Evolutionary conservation across 2,113 vertebrate genomes (phyloP).

Genomic region (Baryphthengus martii): DNA sequence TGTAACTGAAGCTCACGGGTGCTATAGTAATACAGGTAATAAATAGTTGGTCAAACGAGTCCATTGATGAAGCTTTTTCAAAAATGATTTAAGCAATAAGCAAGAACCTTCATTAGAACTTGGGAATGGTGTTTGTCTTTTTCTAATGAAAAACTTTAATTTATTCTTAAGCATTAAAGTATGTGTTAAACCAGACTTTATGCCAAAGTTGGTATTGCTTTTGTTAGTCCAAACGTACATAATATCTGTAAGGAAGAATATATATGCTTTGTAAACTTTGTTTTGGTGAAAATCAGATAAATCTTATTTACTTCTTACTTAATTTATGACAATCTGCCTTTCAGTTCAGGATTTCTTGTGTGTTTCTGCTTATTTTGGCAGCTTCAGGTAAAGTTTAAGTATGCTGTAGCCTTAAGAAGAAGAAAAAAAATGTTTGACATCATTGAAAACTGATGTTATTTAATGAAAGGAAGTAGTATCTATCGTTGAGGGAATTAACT

Average conservation of each 20-base stretch:
- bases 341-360: background rate
- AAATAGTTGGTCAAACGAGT: background rate
- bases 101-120: background rate
- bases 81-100: background rate
- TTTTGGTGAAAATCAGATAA: background rate
- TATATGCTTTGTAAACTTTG: background rate
- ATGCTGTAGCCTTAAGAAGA: background rate
- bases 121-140: background rate
- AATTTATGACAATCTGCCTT: background rate
- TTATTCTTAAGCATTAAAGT: background rate
- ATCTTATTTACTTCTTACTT: background rate
- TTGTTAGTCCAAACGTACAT: background rate
- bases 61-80: background rate
- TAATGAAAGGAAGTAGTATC: conserved; percentile 36
- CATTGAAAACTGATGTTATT: background rate
- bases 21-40: background rate
- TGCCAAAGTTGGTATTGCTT: background rate
- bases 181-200: background rate
- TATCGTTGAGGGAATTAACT: conserved; percentile 47
- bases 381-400: background rate
- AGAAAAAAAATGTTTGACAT: background rate
- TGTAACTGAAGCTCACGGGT: background rate
- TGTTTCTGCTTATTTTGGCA: background rate
- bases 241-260: background rate
- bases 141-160: background rate